Base-by-base conservation (phyloP, 2,888 invertebrate species). In the Zootermopsis nevadensis region DNA sequence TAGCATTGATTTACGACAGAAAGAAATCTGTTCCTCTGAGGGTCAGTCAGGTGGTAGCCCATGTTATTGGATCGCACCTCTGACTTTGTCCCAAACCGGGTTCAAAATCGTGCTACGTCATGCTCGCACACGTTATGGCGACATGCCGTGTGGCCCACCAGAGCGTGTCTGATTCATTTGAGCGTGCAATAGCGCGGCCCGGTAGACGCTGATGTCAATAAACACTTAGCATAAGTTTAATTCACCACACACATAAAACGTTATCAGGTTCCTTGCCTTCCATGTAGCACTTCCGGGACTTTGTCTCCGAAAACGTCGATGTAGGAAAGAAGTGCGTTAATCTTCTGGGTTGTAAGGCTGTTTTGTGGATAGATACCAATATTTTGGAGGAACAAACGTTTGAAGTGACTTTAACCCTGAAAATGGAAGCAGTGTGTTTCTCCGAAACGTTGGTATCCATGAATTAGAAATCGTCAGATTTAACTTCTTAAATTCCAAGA, bases 11-110 rank as follows among this genome's bases (percentile, higher is more conserved):
- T 77, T 77, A 77, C 77, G 48, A 48, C 35, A 77, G 42, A 48
- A 48, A 77, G 42, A 55, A 24, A 31, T 6, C 31, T 53, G 31
- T 22, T 30, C 33, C 30, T 30, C 22, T n/a, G 42, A 19, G 53
- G n/a, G 4, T n/a, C 8, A 27, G 24, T 15, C n/a, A n/a, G 8
- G 12, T 76, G 24, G 38, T 27, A 19, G 15, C 77, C 55, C 31
- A n/a, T 77, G 77, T 77, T 77, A 77, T 77, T 48, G 33, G 77
- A 30, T 77, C 77, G 55, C 77, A 77, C 77, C 77, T 55, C 77
- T 53, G 77, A 77, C 48, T 27, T 31, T 6, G 76, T 24, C 60
- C 27, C 27, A 60, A n/a, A 76, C n/a, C 42, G 38, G 38, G 48
- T 35, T 60, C 1, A 30, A 55, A 77, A 77, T 77, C 77, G 31